Evolutionary conservation across 2,888 invertebrate genomes (phyloP).

Genomic region (Nephrotoma guestfalica): DNA sequence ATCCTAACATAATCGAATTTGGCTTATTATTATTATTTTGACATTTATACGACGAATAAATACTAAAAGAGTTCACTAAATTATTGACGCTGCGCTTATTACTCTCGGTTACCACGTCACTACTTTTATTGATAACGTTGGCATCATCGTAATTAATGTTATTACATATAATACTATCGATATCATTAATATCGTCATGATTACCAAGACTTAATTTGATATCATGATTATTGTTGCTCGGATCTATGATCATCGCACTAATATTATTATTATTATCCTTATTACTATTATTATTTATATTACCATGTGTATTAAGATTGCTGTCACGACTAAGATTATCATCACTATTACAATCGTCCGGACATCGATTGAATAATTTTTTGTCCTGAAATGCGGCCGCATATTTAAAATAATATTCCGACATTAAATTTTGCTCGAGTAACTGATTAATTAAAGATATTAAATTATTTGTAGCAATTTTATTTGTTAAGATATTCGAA

Average conservation of each 20-base stretch:
- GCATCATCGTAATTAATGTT: not conserved
- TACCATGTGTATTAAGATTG: not conserved
- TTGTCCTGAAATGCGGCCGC: constrained; percentile 14
- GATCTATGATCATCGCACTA: not conserved
- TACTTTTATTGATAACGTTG: not conserved
- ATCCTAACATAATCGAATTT: not conserved
- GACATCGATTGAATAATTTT: not conserved
- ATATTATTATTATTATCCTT: constrained; percentile 1
- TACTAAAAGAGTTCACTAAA: not conserved
- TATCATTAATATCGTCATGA: not conserved
- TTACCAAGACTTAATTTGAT: not conserved
- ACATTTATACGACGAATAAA: not conserved
- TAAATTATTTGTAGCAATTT: constrained; percentile 19
- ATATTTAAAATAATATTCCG: constrained; percentile 19
- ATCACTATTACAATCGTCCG: not conserved
- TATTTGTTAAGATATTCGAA: constrained; percentile 18
- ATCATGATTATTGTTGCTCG: not conserved
- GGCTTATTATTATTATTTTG: not conserved
- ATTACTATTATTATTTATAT: constrained; percentile 1
- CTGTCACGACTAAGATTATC: not conserved
- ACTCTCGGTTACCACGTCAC: not conserved
- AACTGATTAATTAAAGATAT: constrained; percentile 19
- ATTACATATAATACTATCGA: not conserved
- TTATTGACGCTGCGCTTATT: not conserved
- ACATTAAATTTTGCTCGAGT: constrained; percentile 19